phyloP scores from a whole-genome alignment of 2,797 vertebrate genomes.

The Oreortyx pictus region DNA sequence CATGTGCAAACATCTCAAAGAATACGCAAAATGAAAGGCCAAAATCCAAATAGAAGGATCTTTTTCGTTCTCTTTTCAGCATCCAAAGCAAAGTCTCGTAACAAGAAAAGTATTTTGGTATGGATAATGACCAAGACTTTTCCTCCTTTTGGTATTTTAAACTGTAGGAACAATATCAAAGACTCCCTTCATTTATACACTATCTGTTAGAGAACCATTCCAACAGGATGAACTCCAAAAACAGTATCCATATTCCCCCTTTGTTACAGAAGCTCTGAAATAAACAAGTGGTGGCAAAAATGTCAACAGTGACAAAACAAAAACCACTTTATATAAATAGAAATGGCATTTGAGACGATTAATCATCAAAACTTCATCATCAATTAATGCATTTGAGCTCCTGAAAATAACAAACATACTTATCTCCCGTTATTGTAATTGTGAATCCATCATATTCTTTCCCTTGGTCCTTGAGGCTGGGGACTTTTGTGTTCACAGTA shows the following conservation, averaged over 20 bases:
- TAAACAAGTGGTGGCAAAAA: not conserved
- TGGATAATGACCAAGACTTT: not conserved
- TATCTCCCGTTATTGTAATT: conserved; percentile 97
- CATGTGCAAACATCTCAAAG: not conserved
- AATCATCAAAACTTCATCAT: not conserved
- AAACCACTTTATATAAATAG: not conserved
- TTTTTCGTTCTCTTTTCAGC: not conserved
- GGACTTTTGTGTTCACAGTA: conserved; percentile 97
- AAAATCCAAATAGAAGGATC: not conserved
- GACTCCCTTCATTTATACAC: not conserved
- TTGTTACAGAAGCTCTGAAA: not conserved
- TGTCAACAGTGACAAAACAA: not conserved
- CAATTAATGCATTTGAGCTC: not conserved
- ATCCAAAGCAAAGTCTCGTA: not conserved
- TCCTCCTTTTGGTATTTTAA: not conserved
- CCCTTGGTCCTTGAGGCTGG: conserved; percentile 91
- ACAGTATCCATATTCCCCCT: not conserved
- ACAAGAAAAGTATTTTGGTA: not conserved
- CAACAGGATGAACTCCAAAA: not conserved
- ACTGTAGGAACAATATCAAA: not conserved
- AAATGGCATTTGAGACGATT: not conserved
- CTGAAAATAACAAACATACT: conserved; percentile 78
- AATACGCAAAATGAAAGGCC: not conserved
- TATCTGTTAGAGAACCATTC: not conserved
- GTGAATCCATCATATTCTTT: conserved; percentile 97